Base-by-base conservation (phyloP, 2,113 vertebrate species). In the Leucopternis melanops region DNA sequence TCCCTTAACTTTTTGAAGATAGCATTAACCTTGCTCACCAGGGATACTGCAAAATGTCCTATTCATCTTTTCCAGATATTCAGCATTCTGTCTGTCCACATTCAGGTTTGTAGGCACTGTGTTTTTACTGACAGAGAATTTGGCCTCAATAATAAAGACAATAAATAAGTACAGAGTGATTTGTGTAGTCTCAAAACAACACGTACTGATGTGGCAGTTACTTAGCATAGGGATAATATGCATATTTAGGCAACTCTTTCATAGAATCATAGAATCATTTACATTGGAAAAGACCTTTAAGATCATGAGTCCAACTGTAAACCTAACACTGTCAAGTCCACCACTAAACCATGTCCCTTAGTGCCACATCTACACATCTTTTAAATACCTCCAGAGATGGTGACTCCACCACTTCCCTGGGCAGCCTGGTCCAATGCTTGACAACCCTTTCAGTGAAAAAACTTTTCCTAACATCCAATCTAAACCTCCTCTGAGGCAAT, bases 1-100 rank as follows among this genome's bases (percentile, higher is more conserved):
- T 95, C 25, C 5, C 22, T 73, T 91, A 96, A 97, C 72, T 95
- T 97, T 95, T 94, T 81, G 63, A 86, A 25, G 63, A 82, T 55
- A 87, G 2, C 36, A 95, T 85, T 94, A 73, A 87, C 71, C 38
- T 83, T 96, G 36, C 58, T 94, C 8, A 63, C 34, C 16, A 83
- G 27, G 9, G 57, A 57, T 69, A 52, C 3, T 2, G 6, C 7
- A 74, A 94, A 89, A 97, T 31, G 63, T 71, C 38, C 20, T 74
- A 95, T 96, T 88, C 26, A 27, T 77, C 40, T 85, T 85, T 79
- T 6, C 8, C 42, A 40, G 65, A 57, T 9, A 61, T 86, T 85
- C 47, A 65, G 5, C 3, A 17, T 32, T 75, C 29, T 67, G 16
- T 36, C 54, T 81, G 88, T 55, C 59, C 66, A 44, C 23, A 27